phyloP scores from a whole-genome alignment of 2,888 invertebrate species.

The Anodontia alba region DNA sequence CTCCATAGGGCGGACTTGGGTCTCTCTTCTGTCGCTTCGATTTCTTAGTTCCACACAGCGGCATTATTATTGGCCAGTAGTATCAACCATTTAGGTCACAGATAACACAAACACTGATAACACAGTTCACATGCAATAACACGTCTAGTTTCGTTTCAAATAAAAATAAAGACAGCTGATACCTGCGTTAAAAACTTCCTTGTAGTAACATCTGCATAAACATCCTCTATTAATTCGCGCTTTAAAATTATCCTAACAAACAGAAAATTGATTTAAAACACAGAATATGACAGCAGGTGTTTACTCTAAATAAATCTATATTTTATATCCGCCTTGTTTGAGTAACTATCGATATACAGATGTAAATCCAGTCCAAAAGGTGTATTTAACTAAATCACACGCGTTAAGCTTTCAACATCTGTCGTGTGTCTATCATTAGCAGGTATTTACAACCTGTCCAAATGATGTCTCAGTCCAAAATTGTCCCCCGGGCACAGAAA shows the following conservation, averaged over 20 bases:
- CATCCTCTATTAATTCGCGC: no score
- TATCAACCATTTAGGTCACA: background rate
- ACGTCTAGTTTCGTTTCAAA: no score
- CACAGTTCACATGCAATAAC: background rate
- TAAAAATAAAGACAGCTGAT: no score
- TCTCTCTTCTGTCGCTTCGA: slow-evolving; percentile 32
- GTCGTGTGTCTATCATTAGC: background rate
- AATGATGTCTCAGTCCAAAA: background rate
- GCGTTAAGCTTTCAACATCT: slow-evolving; percentile 5
- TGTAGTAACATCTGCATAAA: no score
- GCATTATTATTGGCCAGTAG: slow-evolving; percentile 9
- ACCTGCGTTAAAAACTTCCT: no score
- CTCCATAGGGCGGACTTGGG: slow-evolving; percentile 30
- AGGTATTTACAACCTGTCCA: background rate
- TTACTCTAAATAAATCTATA: slow-evolving; percentile 1
- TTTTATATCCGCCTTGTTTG: background rate
- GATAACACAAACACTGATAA: background rate
- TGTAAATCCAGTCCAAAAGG: background rate
- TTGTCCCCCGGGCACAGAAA: background rate
- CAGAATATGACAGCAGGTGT: background rate
- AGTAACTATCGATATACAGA: slow-evolving; percentile 3
- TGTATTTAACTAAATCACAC: background rate
- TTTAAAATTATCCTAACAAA: background rate
- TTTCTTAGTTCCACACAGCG: slow-evolving; percentile 28
- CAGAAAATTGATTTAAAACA: background rate